Conservation (phyloP, 2,888 invertebrate species). For the Iphiclides podalirius region DNA sequence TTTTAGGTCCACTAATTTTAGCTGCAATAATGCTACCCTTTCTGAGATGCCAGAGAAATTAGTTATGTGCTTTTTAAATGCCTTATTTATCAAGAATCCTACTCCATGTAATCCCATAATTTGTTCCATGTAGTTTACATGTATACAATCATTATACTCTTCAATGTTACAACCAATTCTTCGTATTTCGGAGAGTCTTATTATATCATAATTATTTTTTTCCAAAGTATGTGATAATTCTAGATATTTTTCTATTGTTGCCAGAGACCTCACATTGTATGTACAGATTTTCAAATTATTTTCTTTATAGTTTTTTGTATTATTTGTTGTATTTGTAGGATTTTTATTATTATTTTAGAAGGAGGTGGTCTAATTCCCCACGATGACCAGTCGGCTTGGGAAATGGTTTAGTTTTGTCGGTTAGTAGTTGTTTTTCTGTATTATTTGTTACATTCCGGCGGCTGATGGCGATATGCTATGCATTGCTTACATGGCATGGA, state of each 20-base stretch:
- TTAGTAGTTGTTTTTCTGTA: too few relatives aligned
- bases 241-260: constrained; percentile 9
- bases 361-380: constrained; percentile 26
- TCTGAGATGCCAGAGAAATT: neutral
- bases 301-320: too few relatives aligned
- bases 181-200: constrained; percentile 19
- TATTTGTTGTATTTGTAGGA: too few relatives aligned
- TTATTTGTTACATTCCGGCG: too few relatives aligned
- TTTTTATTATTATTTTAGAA: constrained; percentile 17
- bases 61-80: constrained; percentile 6
- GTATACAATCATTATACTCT: constrained; percentile 18
- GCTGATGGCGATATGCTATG: too few relatives aligned
- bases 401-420: too few relatives aligned
- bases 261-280: constrained; percentile 12
- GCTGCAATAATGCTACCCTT: neutral
- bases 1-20: neutral
- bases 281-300: constrained; percentile 4
- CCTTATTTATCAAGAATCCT: constrained; percentile 23
- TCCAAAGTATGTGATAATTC: neutral
- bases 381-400: constrained; percentile 8
- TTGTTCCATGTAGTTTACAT: constrained; percentile 18
- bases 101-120: constrained; percentile 24
- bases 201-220: neutral
- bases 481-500: too few relatives aligned
- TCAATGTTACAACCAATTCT: constrained; percentile 13